phyloP scores from a whole-genome alignment of 2,797 vertebrate species.

The Premnoplex brunnescens region DNA sequence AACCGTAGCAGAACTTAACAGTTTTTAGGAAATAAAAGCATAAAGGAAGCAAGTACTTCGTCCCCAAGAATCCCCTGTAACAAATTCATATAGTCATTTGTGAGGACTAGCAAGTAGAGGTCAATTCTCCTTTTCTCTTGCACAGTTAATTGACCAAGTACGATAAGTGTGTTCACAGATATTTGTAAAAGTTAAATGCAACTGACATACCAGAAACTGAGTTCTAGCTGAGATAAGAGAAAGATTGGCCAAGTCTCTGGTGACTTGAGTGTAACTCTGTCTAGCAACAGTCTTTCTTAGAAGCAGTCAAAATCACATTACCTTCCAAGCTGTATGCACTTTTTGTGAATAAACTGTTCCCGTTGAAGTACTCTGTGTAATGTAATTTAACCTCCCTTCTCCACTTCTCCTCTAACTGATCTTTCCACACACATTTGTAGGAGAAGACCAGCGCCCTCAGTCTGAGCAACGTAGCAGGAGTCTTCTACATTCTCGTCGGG shows the following conservation, averaged over 20 bases:
- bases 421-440: slow-evolving; percentile 87
- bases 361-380: slow-evolving; percentile 70
- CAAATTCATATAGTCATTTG: neutral
- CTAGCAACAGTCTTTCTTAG: slow-evolving; percentile 45
- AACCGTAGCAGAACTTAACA: neutral
- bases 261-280: slow-evolving; percentile 44
- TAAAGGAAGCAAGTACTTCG: neutral
- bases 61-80: neutral
- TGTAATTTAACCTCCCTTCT: slow-evolving; percentile 32
- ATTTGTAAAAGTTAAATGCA: slow-evolving; percentile 54
- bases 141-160: neutral
- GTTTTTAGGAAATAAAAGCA: neutral
- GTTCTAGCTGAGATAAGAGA: slow-evolving; percentile 44
- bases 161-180: neutral
- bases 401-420: slow-evolving; percentile 77
- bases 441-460: slow-evolving; percentile 99
- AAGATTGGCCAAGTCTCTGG: slow-evolving; percentile 33
- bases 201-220: slow-evolving; percentile 65
- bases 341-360: slow-evolving; percentile 69
- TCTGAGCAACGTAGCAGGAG: slow-evolving; percentile 99
- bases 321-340: slow-evolving; percentile 57
- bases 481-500: slow-evolving; percentile 99
- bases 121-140: neutral
- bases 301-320: slow-evolving; percentile 44
- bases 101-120: neutral